phyloP scores from a whole-genome alignment of 2,888 invertebrate genomes.

The Erebia ligea region DNA sequence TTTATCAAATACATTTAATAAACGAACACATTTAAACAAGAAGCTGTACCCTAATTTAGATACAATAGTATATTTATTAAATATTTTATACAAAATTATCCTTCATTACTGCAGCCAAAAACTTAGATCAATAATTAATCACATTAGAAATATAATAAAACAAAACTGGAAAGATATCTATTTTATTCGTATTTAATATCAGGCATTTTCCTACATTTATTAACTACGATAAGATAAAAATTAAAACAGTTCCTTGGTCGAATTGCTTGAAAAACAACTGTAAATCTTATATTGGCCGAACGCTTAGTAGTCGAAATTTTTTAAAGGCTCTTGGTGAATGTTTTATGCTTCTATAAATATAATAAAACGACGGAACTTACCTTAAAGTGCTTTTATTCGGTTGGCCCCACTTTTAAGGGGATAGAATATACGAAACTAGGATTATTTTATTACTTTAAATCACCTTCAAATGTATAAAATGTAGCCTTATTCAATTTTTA shows the following conservation, averaged over 20 bases:
- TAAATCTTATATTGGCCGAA: no score
- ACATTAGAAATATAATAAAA: conserved; percentile 30
- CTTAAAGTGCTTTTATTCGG: no score
- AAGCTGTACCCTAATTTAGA: conserved; percentile 26
- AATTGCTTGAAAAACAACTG: no score
- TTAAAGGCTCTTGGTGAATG: no score
- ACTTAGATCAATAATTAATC: conserved; percentile 38
- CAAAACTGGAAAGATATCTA: background rate
- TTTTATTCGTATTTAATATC: background rate
- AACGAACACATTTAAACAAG: conserved; percentile 49
- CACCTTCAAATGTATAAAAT: background rate
- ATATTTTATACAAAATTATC: conserved; percentile 32
- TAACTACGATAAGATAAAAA: background rate
- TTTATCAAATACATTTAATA: conserved; percentile 59
- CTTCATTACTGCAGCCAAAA: conserved; percentile 25
- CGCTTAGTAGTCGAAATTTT: no score
- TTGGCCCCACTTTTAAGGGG: no score
- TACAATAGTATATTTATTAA: conserved; percentile 29
- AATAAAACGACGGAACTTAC: no score
- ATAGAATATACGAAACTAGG: no score
- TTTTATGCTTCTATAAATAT: no score
- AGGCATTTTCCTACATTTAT: background rate
- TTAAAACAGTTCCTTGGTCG: background rate
- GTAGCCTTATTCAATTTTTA: conserved; percentile 9
- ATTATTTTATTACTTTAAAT: no score